These are phyloP conservation scores for Atractosteus spatula DNA, from an alignment of 2,113 vertebrate species.

Conservation along the genomic window DNA sequence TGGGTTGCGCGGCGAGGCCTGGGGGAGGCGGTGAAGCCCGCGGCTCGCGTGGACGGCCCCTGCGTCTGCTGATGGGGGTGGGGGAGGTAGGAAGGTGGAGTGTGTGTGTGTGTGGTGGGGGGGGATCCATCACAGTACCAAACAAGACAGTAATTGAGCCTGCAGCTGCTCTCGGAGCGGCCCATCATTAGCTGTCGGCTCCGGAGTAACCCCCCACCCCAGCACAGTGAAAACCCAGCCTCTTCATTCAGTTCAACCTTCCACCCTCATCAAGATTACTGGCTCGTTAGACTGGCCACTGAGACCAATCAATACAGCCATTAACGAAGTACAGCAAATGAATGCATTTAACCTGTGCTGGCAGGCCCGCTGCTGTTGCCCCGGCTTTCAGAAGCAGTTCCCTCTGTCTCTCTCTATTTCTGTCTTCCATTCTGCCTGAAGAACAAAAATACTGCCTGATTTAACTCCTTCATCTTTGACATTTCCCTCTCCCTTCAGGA, in stretches of 20 bases:
- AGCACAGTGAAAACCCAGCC: constrained; percentile 29
- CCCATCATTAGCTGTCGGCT: constrained; percentile 20
- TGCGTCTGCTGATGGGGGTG: no score
- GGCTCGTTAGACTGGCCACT: constrained; percentile 42
- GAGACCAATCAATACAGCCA: constrained; percentile 48
- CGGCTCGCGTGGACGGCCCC: no score
- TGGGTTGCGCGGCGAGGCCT: no score
- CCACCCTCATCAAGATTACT: constrained; percentile 35
- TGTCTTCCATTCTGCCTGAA: neutral
- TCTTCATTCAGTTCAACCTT: constrained; percentile 39
- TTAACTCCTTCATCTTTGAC: neutral
- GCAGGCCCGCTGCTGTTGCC: constrained; percentile 22
- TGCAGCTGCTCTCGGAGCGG: constrained; percentile 18
- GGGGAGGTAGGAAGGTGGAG: neutral
- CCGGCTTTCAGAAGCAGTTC: constrained; percentile 19
- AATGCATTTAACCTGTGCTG: constrained; percentile 31
- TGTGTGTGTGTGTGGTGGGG: neutral
- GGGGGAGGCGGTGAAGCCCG: no score
- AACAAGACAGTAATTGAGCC: constrained; percentile 27
- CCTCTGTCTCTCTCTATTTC: neutral
- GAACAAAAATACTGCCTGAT: neutral
- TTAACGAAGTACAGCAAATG: constrained; percentile 43
- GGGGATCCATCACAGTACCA: constrained; percentile 15
- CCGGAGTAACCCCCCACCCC: neutral
- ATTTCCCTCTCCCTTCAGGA: neutral